Base-by-base conservation (phyloP, 2,797 vertebrate species). In the Rhabdomys pumilio region DNA sequence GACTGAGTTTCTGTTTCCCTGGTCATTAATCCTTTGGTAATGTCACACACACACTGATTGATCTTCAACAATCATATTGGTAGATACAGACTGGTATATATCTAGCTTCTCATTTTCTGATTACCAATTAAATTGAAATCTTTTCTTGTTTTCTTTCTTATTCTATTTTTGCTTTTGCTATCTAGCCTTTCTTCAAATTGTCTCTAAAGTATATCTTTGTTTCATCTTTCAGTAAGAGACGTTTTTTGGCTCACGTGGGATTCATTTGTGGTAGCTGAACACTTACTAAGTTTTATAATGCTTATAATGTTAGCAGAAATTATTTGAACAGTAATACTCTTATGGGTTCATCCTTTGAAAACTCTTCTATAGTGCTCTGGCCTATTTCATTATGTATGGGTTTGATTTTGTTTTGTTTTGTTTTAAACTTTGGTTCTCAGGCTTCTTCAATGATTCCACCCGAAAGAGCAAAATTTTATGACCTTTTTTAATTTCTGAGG, bases 101-200 rank as follows among this genome's bases (percentile, higher is more conserved):
- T 92, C 93, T 95, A 90, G 75, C 87, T 80, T 94, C 31, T 11
- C 73, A 83, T 92, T 95, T 86, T 53, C 7, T 81, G 53, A 38
- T 90, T 72, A 92, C 31, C 86, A 73, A 3, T 92, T 91, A 94
- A 47, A 29, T 50, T 95, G 9, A 93, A 26, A 38, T 75, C 14
- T 38, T 65, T 29, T n/a, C 65, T 84, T 67, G 17, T 47, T 57
- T 15, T 53, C 65, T 75, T 88, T 67, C 17, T 34, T 34, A 50
- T 80, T n/a, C 26, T 77, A 29, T 90, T 94, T 44, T 44, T 0
- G 12, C 9, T 41, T 41, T 72, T 82, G 3, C 50, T n/a, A 34
- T 26, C 65, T 81, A 55, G 47, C 47, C 80, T 92, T 87, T 89
- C 63, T 95, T 95, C 76, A 80, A 80, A 87, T 63, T 94, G 47